Evolutionary conservation across 2,113 vertebrate genomes (phyloP).

Genomic region (Oreochromis tanganicae): DNA sequence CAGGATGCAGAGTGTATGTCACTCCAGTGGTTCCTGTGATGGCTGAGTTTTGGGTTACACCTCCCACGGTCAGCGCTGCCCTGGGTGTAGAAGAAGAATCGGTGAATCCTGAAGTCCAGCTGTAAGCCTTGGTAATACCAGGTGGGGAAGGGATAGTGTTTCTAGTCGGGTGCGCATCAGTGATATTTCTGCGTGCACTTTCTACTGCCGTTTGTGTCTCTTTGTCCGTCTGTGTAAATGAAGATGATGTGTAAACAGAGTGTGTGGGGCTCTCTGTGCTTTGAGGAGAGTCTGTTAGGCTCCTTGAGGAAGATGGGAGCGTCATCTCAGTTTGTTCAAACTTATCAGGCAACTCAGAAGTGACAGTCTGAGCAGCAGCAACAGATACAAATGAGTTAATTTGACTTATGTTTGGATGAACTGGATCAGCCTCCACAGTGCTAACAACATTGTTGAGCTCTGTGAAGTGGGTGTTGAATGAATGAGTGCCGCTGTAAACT

Average conservation of each 20-base stretch:
- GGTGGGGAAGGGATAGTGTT: background rate
- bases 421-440: background rate
- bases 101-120: background rate
- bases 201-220: background rate
- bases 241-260: background rate
- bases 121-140: background rate
- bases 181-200: background rate
- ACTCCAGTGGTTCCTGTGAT: background rate
- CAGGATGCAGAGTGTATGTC: background rate
- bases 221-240: background rate
- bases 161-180: background rate
- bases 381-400: background rate
- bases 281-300: background rate
- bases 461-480: background rate
- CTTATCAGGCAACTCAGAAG: background rate
- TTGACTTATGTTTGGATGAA: background rate
- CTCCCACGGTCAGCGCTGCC: background rate
- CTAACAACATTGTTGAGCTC: background rate
- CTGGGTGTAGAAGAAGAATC: background rate
- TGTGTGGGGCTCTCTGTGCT: background rate
- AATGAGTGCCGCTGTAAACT: background rate
- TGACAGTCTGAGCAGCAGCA: background rate
- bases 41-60: background rate
- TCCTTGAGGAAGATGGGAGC: background rate
- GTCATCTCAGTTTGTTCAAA: background rate